Evolutionary conservation across 2,113 vertebrate species (phyloP), one percentile per base, ranked within the genome.

Genomic region (Nothoprocta pentlandii): DNA sequence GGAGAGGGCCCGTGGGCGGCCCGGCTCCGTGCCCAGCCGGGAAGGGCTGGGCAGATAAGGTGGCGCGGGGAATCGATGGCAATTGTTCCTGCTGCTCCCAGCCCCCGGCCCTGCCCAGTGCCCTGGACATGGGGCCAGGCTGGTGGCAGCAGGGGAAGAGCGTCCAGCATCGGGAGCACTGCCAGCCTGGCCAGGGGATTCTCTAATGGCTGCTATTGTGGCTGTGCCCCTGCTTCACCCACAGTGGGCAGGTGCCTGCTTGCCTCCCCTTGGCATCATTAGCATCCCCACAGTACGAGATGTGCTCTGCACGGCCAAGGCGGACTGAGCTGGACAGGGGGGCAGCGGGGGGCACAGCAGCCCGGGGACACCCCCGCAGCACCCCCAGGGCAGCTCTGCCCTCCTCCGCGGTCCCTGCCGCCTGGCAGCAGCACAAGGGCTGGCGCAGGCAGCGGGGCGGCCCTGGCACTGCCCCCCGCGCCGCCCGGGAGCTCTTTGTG

Each of bases 31-130:
- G 6, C 20, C 2, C 0, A 39, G 34, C 13, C 1, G 42, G 69
- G 80, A 51, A 34, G 67, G 67, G 75, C 16, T 2, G 7, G 59
- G 59, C 11, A 90, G 90, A 88, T 81, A 80, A 83, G 6, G 77
- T 32, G 2, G 3, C 8, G 0, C 3, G 4, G 22, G 81, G 53
- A 39, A 91, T 85, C 32, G 6, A 76, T 95, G 58, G 51, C 2
- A 3, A 76, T 67, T 16, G 28, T 82, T 92, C 69, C 77, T 0
- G 4, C 51, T 0, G 1, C 78, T 90, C 62, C 71, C 87, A 87
- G 75, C 58, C 25, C 49, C 90, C 2, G 0, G 90, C 94, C 90
- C 94, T 95, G 79, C 92, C 93, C 93, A 76, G 89, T 89, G 81
- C 77, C 47, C 26, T 13, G 15, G 81, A 84, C 80, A 83, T 34